Evolutionary conservation across 2,113 vertebrate genomes (phyloP), one percentile per base, ranked within the genome.

Genomic region (Sphyrna mokarran): DNA sequence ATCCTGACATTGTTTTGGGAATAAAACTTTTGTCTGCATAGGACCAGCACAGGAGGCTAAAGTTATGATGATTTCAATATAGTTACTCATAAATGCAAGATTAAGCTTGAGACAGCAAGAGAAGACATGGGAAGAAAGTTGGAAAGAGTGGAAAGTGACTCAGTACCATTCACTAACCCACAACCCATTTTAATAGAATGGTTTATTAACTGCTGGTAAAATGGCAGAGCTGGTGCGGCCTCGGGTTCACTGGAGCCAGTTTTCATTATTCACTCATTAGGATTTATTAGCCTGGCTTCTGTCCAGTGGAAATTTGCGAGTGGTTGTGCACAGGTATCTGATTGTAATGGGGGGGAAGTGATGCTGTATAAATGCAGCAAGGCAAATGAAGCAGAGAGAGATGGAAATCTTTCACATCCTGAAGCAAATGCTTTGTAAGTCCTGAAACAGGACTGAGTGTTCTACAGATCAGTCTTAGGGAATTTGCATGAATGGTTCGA

Each of bases 181-280:
- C 87, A 91, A 0, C 29, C 58, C 89, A 63, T 63, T 63, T 33
- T 63, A 63, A 63, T 6, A 33, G 89, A 91, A 5, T n/a, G 18
- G 83, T 2, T 22, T 20, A 86, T 86, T 10, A 86, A 26, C 83
- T 86, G 40, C 16, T 23, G 40, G 20, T 48, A 29, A 58, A 54
- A 54, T 89, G 48, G 54, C 11, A 29, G 86, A 89, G 78, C 2
- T 89, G 58, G 29, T 20, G 33, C 16, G 16, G 61, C 33, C 26
- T 48, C 10, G 29, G 13, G 11, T 1, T 22, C 9, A 29, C 29
- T 29, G 16, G 6, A 90, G 58, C 58, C 58, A 66, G 58, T 54
- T 91, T 91, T 91, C 58, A 16, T 66, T 33, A 66, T 91, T 91
- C 66, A 6, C n/a, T 91, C 89, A 91, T 91, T n/a, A 91, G n/a